Conservation (phyloP, 2,888 invertebrate genomes). For the Dasypolia templi region DNA sequence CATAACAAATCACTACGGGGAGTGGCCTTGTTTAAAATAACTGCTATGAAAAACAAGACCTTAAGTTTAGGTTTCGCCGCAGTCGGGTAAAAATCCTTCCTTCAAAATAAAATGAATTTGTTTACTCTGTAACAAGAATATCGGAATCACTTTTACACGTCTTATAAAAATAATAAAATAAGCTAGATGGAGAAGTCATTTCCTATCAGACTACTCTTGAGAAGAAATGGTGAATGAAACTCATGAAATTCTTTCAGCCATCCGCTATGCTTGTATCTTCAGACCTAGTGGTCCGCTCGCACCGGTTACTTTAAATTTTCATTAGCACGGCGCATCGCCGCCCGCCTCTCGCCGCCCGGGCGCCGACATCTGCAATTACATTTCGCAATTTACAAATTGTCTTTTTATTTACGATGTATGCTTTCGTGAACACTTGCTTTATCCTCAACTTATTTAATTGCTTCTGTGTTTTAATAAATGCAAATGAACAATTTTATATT, state of each 20-base stretch:
- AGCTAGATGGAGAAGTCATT: background rate
- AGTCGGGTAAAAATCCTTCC: too few species aligned
- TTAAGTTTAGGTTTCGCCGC: background rate
- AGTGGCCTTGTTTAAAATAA: background rate
- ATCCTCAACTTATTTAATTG: slow-evolving; percentile 52
- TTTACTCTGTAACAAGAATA: background rate
- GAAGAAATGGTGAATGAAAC: background rate
- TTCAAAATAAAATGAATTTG: background rate
- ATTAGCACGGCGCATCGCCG: slow-evolving; percentile 77
- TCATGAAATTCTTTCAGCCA: background rate
- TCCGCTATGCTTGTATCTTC: slow-evolving; percentile 57
- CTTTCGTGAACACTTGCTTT: slow-evolving; percentile 67
- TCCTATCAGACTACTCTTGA: background rate
- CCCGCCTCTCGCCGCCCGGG: slow-evolving; percentile 56
- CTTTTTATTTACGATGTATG: slow-evolving; percentile 80
- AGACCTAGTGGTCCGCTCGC: slow-evolving; percentile 67
- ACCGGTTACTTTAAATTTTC: slow-evolving; percentile 88
- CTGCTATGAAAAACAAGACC: background rate
- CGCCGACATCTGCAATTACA: slow-evolving; percentile 81
- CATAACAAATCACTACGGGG: background rate
- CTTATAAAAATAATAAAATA: background rate
- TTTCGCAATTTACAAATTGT: slow-evolving; percentile 85
- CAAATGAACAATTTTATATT: background rate
- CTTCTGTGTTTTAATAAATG: slow-evolving; percentile 36
- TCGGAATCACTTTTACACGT: too few species aligned